These are phyloP conservation scores for Sipunculus nudus DNA, from an alignment of 2,888 invertebrate genomes.

Conservation along the genomic window DNA sequence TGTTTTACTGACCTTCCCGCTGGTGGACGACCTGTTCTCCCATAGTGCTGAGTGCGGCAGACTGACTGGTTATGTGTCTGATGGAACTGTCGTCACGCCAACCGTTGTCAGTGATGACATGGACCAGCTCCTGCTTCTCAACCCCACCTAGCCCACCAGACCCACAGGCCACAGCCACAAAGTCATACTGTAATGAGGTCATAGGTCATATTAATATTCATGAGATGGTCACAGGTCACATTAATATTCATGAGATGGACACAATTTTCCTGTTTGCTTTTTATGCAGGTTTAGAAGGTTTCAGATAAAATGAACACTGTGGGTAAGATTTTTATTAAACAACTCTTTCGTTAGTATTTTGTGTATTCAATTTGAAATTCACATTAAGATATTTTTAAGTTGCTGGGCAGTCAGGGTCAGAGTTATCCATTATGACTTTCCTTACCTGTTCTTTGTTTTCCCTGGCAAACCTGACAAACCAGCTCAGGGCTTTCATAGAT, in stretches of 20 bases:
- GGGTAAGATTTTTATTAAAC: too few species aligned
- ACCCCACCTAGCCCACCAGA: constrained; percentile 41
- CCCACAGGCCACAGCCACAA: constrained; percentile 58
- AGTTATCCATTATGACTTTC: background rate
- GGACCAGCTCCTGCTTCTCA: constrained; percentile 55
- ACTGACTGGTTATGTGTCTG: constrained; percentile 60
- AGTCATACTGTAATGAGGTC: constrained; percentile 55
- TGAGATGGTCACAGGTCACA: background rate
- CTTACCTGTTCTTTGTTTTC: constrained; percentile 32
- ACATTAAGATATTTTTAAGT: too few species aligned
- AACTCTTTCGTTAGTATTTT: too few species aligned
- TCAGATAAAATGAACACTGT: too few species aligned
- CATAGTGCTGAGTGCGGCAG: too few species aligned
- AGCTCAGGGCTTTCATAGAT: constrained; percentile 54
- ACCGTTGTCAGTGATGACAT: constrained; percentile 57
- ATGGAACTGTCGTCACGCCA: constrained; percentile 59
- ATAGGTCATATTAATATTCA: too few species aligned
- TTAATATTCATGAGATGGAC: too few species aligned
- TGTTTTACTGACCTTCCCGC: constrained; percentile 2
- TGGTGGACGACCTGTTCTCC: background rate
- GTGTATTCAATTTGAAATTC: too few species aligned
- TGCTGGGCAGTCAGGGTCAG: too few species aligned
- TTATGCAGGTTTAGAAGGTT: too few species aligned
- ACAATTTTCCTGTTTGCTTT: too few species aligned
- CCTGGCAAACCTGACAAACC: constrained; percentile 58